Evolutionary conservation across 1,140 invertebrate genomes (phyloP).

Genomic region (Ceratosolen solmsi): DNA sequence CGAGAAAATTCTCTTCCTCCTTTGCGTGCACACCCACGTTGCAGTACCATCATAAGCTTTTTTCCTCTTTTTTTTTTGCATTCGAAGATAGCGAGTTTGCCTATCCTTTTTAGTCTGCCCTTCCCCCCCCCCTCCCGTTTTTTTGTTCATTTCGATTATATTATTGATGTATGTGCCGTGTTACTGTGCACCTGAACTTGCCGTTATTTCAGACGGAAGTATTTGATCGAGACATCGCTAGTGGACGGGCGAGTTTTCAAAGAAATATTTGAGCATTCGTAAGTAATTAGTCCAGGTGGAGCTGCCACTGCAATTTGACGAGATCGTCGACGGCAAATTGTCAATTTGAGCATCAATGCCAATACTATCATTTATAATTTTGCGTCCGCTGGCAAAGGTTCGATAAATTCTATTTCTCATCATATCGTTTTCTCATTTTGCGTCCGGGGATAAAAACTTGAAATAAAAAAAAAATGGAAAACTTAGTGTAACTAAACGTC

Average conservation of each 20-base stretch:
- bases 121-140: neutral
- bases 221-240: no score
- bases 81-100: no score
- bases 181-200: no score
- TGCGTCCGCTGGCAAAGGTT: neutral
- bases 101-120: neutral
- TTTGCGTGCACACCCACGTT: neutral
- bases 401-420: neutral
- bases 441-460: neutral
- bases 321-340: neutral
- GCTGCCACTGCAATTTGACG: neutral
- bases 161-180: no score
- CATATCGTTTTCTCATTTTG: constrained; percentile 18
- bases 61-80: no score
- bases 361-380: constrained; percentile 35
- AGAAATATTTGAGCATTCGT: neutral
- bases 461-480: neutral
- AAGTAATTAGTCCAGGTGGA: constrained; percentile 27
- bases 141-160: neutral
- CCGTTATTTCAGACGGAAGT: no score
- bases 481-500: neutral
- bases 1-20: neutral
- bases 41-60: no score
- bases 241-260: neutral
- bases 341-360: neutral